A percentile compares a stretch with the other conserved stretches of the same genome.
Conservation (phyloP, 2,888 invertebrate species). For the Nysson spinosus region DNA sequence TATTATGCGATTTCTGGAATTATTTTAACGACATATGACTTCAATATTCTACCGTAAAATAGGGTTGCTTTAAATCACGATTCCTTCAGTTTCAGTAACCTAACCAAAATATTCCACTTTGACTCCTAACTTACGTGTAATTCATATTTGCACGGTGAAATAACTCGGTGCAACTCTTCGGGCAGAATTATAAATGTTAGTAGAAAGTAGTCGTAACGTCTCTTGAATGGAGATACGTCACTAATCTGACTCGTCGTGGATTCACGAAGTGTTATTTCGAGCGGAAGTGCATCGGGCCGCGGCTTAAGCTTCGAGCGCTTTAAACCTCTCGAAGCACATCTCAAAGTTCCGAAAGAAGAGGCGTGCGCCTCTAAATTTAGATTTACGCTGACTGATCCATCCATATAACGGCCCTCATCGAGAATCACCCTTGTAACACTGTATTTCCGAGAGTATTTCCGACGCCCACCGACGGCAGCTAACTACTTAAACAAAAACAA, state of each 20-base stretch:
- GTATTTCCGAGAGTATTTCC: not conserved
- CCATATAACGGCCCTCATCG: not conserved
- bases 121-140: no score
- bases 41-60: no score
- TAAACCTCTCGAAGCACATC: slow-evolving; percentile 7
- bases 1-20: no score
- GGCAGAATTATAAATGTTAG: not conserved
- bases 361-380: slow-evolving; percentile 48
- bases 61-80: no score
- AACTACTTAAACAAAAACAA: slow-evolving; percentile 20
- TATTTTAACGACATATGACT: no score
- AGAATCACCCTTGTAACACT: not conserved
- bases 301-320: slow-evolving; percentile 14
- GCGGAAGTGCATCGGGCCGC: slow-evolving; percentile 47
- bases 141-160: no score
- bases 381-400: slow-evolving; percentile 1
- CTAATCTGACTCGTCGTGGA: slow-evolving; percentile 41
- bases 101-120: no score
- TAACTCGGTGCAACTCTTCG: no score
- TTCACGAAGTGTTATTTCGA: slow-evolving; percentile 40
- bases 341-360: slow-evolving; percentile 32
- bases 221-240: slow-evolving; percentile 10
- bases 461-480: not conserved
- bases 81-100: no score
- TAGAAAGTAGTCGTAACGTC: slow-evolving; percentile 22